Percentiles rank a stretch among this genome's conserved stretches.
phyloP scores from a whole-genome alignment of 2,113 vertebrate species.

The Indicator maculatus region DNA sequence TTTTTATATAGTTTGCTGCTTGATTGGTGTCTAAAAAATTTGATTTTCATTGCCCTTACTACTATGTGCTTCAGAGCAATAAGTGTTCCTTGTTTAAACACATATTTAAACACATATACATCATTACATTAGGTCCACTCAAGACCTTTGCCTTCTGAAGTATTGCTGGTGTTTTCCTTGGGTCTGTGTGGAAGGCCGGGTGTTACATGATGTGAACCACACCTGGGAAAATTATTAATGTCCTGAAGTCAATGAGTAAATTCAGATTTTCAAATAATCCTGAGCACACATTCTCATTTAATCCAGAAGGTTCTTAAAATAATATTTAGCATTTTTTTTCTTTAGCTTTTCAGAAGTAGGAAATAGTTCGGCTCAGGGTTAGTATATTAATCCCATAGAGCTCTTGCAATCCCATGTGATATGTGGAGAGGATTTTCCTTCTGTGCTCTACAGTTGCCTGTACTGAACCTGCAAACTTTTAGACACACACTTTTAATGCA shows the following conservation, averaged over 20 bases:
- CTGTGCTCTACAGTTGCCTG: background rate
- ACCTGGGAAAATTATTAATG: background rate
- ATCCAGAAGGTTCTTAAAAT: background rate
- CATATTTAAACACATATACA: background rate
- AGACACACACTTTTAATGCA: background rate
- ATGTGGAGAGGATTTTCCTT: background rate
- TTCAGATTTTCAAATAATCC: background rate
- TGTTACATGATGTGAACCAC: background rate
- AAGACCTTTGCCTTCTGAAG: background rate
- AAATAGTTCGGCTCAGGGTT: background rate
- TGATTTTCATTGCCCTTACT: background rate
- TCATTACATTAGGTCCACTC: background rate
- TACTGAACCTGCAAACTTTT: background rate
- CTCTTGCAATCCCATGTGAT: background rate
- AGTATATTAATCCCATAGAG: background rate
- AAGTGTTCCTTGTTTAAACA: background rate
- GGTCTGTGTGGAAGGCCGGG: background rate
- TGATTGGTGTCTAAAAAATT: background rate
- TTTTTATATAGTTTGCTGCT: background rate
- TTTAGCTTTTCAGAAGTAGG: background rate
- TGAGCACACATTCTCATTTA: background rate
- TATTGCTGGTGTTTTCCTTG: background rate
- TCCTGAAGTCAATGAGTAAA: background rate
- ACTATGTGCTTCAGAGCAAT: background rate
- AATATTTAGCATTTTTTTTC: background rate